Evolutionary conservation across 2,888 invertebrate species (phyloP).

Genomic region (Lycophotia porphyrea): DNA sequence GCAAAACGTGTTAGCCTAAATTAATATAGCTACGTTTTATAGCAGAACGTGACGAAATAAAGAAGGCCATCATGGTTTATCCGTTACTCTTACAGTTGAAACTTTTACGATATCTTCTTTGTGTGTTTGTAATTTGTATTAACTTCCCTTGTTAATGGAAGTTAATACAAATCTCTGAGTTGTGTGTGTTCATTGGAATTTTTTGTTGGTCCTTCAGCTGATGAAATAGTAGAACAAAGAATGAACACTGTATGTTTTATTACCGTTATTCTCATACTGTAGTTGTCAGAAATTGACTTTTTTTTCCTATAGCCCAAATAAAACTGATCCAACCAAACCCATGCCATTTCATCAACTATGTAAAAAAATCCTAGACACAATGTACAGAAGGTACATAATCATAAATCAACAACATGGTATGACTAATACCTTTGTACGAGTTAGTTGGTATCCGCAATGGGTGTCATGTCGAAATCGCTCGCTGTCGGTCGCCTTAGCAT

Average conservation of each 20-base stretch:
- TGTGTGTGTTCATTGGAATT: conserved; percentile 30
- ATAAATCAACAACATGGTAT: conserved; percentile 42
- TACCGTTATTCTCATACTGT: background rate
- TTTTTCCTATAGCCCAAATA: background rate
- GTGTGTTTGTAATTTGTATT: conserved; percentile 29
- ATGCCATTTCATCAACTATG: background rate
- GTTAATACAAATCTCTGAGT: conserved; percentile 40
- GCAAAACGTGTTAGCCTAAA: conserved; percentile 57
- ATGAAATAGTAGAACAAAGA: background rate
- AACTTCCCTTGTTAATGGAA: conserved; percentile 32
- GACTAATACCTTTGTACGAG: conserved; percentile 49
- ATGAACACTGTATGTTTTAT: background rate
- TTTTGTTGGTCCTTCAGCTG: conserved; percentile 24
- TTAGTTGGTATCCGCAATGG: conserved; percentile 46
- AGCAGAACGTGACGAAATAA: conserved; percentile 48
- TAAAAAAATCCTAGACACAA: conserved; percentile 7
- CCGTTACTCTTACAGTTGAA: conserved; percentile 28
- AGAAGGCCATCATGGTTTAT: conserved; percentile 46
- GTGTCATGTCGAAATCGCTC: conserved; percentile 55
- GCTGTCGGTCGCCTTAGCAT: conserved; percentile 34
- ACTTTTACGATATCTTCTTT: conserved; percentile 43
- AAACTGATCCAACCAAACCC: background rate
- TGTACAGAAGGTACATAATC: background rate
- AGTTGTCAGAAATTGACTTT: background rate
- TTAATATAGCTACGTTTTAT: conserved; percentile 36